These are phyloP conservation scores for Phataginus tetradactyla DNA, from an alignment of 2,797 vertebrate species.

Conservation along the genomic window DNA sequence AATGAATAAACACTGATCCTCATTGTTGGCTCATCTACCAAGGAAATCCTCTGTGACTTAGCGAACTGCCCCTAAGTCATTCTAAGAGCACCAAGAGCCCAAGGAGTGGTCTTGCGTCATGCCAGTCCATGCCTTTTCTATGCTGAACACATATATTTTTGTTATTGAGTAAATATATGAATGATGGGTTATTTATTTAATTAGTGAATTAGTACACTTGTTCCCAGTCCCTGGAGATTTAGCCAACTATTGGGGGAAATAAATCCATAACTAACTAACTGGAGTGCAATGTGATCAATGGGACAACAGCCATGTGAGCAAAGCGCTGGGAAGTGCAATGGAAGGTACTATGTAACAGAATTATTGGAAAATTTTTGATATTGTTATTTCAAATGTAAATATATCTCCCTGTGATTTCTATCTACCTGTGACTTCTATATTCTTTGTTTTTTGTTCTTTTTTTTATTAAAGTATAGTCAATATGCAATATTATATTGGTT, in stretches of 20 bases:
- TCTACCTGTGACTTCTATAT: background rate
- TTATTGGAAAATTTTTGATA: background rate
- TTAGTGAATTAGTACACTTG: background rate
- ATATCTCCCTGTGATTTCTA: background rate
- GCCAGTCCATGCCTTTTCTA: fast-evolving
- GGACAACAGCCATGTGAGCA: background rate
- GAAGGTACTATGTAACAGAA: background rate
- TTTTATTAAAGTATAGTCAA: no score
- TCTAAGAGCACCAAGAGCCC: background rate
- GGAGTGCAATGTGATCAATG: background rate
- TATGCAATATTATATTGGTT: no score
- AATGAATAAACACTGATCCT: background rate
- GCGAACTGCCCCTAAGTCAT: background rate
- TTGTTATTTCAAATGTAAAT: background rate
- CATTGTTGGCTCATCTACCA: background rate
- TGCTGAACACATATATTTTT: background rate
- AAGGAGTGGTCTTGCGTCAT: background rate
- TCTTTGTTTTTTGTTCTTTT: slow-evolving; percentile 21
- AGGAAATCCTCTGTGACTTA: background rate
- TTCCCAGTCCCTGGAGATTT: background rate
- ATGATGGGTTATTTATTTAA: background rate
- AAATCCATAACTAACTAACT: background rate
- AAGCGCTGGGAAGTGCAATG: background rate
- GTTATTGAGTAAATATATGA: slow-evolving; percentile 21
- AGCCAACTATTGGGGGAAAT: background rate